Evolutionary conservation across 2,113 vertebrate species (phyloP), one percentile per base, ranked within the genome.

Genomic region (Cranoglanis bouderius): DNA sequence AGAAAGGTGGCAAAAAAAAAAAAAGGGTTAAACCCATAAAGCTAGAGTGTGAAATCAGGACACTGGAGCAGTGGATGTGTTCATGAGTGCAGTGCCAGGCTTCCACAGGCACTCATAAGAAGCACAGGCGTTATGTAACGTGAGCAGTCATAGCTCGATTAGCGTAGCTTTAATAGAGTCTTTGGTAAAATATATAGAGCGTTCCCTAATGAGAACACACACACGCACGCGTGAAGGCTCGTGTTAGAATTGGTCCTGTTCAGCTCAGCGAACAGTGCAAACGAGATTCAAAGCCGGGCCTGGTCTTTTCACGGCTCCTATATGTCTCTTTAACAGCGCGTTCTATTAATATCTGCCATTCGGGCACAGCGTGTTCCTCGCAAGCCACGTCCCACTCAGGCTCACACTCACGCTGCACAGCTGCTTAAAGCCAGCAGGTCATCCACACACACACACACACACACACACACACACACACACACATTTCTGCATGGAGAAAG

Each of bases 341-440:
- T 91, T 94, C 94, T 94, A 95, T 95, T 93, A 93, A 92, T 94
- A 95, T 90, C 82, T 29, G n/a, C 72, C 24, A 89, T 91, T 91
- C 88, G 87, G 91, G 94, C 90, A 95, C 93, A 94, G 92, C 89
- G 91, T 93, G 93, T 94, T 93, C 92, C 91, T 91, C 82, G 89
- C 90, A 92, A 86, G 88, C 80, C 93, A 88, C 93, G 89, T 88
- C 86, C 91, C 88, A 86, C 80, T 75, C 87, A 16, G 21, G 21
- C 46, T 51, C 77, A 51, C 46, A 77, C 29, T 19, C 46, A 3
- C 77, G 32, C 77, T 6, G 29, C 46, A 32, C 75, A 51, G 12
- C 75, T 49, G 40, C 40, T 53, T 51, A 32, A 80, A 46, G 1
- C 35, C 35, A 40, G 26, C 35, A 0, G 43, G 38, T 19, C 6